These are phyloP conservation scores for Sinocyclocheilus rhinocerous DNA, from an alignment of 2,113 vertebrate genomes.

Conservation along the genomic window DNA sequence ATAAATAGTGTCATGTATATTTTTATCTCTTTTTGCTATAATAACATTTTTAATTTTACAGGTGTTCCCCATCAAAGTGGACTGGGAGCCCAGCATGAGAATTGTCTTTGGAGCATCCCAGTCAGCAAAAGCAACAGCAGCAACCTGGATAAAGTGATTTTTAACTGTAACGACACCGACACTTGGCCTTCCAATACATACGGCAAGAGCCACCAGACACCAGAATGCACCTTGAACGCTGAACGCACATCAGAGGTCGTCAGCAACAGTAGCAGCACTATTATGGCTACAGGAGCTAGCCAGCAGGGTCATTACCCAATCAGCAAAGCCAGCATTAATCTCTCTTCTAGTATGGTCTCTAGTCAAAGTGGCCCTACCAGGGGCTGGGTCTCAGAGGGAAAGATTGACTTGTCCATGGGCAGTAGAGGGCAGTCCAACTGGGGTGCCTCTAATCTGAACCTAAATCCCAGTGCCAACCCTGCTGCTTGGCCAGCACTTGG, in stretches of 20 bases:
- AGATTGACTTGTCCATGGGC: constrained; percentile 88
- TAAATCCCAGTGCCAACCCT: constrained; percentile 97
- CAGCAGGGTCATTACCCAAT: constrained; percentile 90
- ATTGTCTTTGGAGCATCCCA: constrained; percentile 85
- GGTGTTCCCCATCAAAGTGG: constrained; percentile 83
- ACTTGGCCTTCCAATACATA: constrained; percentile 87
- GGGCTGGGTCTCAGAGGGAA: constrained; percentile 86
- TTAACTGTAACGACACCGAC: constrained; percentile 86
- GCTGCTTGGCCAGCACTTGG: constrained; percentile 97
- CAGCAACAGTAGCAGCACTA: constrained; percentile 70
- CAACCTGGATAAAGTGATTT: constrained; percentile 90
- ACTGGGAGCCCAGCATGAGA: constrained; percentile 90
- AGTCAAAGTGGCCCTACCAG: constrained; percentile 79
- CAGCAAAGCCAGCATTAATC: constrained; percentile 85
- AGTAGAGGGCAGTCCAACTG: constrained; percentile 87
- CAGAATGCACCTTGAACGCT: constrained; percentile 91
- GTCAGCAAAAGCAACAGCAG: constrained; percentile 77
- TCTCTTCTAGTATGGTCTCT: constrained; percentile 70
- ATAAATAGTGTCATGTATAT: constrained; percentile 59
- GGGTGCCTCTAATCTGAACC: constrained; percentile 93
- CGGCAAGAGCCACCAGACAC: constrained; percentile 72
- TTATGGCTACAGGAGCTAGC: constrained; percentile 94
- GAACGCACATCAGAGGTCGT: constrained; percentile 79
- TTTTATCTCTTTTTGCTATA: background rate
- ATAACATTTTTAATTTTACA: constrained; percentile 69